Base-by-base conservation (phyloP, 2,888 invertebrate species). In the Gandaritis pyraliata region DNA sequence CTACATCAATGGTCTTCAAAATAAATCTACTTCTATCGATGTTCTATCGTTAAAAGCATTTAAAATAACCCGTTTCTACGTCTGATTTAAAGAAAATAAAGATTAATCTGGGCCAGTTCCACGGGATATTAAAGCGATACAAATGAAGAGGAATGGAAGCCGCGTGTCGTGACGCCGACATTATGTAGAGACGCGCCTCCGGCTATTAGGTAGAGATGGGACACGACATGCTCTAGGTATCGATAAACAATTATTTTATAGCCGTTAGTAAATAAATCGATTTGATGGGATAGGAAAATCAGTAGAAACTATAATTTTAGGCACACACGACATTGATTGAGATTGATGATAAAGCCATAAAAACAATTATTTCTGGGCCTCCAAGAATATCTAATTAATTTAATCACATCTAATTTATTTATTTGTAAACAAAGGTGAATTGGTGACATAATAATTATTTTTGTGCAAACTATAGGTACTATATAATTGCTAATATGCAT, bases 131-230 rank as follows among this genome's bases (percentile, higher is more conserved):
- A 68, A 61, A 65, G 47, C 59, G 54, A 68, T 68, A 64, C 59
- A 61, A 61, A 61, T 63, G 61, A 65, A 61, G 58, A 58, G 61
- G 60, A 62, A 67, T 73, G 71, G 74, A 70, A 69, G 69, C 64
- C 43, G 59, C 54, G 55, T 61, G 71, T 73, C 74, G 72, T 74
- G 74, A 69, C 53, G 56, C 53, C 51, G 64, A 51, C 66, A 62
- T 68, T 72, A 69, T 63, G 61, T 66, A 65, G 64, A 61, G 69
- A 66, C 67, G 66, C 58, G 60, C 58, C 61, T 29, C 48, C 33
- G 62, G 66, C 56, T 16, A 8, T 18, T 58, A 66, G n/a, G n/a
- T n/a, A n/a, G 69, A 43, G 68, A 52, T 60, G 71, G 43, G 51
- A 54, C 58, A 15, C 33, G 8, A 8, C 33, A 29, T 2, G 13